Conservation (phyloP, 2,113 vertebrate genomes). For the Indicator indicator region DNA sequence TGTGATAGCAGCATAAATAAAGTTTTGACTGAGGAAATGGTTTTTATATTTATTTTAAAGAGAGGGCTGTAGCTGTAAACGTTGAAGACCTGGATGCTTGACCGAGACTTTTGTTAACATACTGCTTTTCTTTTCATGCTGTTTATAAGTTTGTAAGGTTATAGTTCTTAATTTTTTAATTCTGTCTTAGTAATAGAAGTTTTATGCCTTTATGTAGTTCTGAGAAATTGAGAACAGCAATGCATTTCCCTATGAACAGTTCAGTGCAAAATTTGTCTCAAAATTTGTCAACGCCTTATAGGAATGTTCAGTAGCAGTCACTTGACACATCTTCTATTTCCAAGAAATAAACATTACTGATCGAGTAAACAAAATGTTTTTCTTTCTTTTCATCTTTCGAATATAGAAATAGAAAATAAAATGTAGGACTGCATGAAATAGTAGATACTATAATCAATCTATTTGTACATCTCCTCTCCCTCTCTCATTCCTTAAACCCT, state of each 20-base stretch:
- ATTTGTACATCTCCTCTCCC: background rate
- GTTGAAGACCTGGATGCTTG: background rate
- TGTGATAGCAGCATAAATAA: background rate
- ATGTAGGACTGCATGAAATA: background rate
- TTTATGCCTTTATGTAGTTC: background rate
- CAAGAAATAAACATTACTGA: background rate
- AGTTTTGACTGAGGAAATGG: background rate
- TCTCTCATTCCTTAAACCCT: background rate
- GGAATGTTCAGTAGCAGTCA: background rate
- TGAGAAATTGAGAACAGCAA: background rate
- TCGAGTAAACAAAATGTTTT: background rate
- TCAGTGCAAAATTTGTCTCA: background rate
- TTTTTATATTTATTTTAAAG: background rate
- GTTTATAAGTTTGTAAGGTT: background rate
- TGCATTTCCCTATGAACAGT: background rate
- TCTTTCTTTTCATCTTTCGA: background rate
- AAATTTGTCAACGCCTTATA: background rate
- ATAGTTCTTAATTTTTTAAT: background rate
- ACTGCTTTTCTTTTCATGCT: background rate
- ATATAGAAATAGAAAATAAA: slow-evolving; percentile 6
- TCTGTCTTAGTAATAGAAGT: background rate
- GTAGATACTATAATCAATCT: slow-evolving; percentile 26
- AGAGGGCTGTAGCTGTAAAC: background rate
- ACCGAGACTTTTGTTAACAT: background rate
- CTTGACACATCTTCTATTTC: background rate